Percentiles rank a stretch among this genome's conserved stretches.
Conservation (phyloP, 2,113 vertebrate genomes). For the Dipodomys ordii region DNA sequence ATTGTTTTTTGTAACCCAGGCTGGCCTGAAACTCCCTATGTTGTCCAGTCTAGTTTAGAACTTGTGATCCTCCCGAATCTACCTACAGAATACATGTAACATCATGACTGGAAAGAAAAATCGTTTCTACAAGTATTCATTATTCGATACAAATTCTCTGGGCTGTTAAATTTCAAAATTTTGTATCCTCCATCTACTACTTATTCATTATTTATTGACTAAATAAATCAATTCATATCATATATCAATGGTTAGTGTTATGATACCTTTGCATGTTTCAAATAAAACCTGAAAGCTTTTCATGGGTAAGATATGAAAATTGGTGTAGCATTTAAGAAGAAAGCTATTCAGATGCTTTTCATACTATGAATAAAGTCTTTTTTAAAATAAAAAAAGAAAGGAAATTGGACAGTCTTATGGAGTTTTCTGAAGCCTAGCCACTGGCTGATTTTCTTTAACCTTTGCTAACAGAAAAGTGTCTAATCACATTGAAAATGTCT, state of each 20-base stretch:
- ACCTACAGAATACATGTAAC: too few species aligned
- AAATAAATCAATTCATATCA: not conserved
- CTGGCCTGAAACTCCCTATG: too few species aligned
- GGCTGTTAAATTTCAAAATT: not conserved
- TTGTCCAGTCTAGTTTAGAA: too few species aligned
- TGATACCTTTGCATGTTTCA: slow-evolving; percentile 36
- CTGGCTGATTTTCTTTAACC: slow-evolving; percentile 49
- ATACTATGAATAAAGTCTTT: not conserved
- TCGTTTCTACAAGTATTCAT: not conserved
- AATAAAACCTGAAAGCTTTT: slow-evolving; percentile 48
- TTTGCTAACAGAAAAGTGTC: slow-evolving; percentile 43
- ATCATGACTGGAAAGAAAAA: too few species aligned
- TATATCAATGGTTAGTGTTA: not conserved
- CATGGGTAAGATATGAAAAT: slow-evolving; percentile 26
- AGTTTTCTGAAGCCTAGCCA: slow-evolving; percentile 27
- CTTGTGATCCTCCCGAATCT: too few species aligned
- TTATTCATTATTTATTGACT: slow-evolving; percentile 35
- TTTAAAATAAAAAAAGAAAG: slow-evolving; percentile 17
- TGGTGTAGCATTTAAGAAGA: not conserved
- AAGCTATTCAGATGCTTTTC: slow-evolving; percentile 64
- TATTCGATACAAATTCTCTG: not conserved
- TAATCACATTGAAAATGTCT: slow-evolving; percentile 41
- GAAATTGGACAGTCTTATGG: not conserved
- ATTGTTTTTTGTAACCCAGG: too few species aligned
- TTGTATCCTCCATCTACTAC: not conserved